These are phyloP conservation scores for Eumacrocentrus americanus DNA, from an alignment of 2,888 invertebrate genomes.

Conservation along the genomic window DNA sequence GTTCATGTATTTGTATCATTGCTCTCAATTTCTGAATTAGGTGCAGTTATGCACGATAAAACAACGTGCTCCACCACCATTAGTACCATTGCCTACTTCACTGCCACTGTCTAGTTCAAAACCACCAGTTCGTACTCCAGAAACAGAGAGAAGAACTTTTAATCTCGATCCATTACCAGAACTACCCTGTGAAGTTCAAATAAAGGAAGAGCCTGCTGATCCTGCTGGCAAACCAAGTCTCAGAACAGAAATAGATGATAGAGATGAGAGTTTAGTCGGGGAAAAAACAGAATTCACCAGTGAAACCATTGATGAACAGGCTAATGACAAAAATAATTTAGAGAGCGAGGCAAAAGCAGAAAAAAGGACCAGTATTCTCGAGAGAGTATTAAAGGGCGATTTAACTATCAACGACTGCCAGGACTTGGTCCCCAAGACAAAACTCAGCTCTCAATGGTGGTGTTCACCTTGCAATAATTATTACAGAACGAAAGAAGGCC, in stretches of 20 bases:
- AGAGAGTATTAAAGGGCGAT: conserved; percentile 50
- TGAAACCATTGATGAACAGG: background rate
- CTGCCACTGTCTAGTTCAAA: conserved; percentile 39
- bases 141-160: conserved; percentile 18
- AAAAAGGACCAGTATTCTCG: conserved; percentile 50
- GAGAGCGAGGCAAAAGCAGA: conserved; percentile 34
- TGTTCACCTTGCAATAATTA: conserved; percentile 56
- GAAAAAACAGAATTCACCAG: background rate
- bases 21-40: no score
- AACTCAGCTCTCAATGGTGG: conserved; percentile 50
- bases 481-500: conserved; percentile 49
- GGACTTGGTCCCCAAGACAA: conserved; percentile 40
- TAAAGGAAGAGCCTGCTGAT: conserved; percentile 46
- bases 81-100: conserved; percentile 48
- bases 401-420: conserved; percentile 50
- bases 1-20: background rate
- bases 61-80: conserved; percentile 51
- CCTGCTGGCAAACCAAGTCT: conserved; percentile 11
- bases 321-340: background rate
- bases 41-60: conserved; percentile 52
- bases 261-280: conserved; percentile 30
- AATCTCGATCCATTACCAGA: conserved; percentile 45
- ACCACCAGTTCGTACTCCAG: conserved; percentile 23
- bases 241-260: conserved; percentile 8
- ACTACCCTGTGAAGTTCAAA: conserved; percentile 52